Percentiles rank a stretch among this genome's conserved stretches.
Conservation (phyloP, 2,797 vertebrate genomes). For the Morelia viridis region DNA sequence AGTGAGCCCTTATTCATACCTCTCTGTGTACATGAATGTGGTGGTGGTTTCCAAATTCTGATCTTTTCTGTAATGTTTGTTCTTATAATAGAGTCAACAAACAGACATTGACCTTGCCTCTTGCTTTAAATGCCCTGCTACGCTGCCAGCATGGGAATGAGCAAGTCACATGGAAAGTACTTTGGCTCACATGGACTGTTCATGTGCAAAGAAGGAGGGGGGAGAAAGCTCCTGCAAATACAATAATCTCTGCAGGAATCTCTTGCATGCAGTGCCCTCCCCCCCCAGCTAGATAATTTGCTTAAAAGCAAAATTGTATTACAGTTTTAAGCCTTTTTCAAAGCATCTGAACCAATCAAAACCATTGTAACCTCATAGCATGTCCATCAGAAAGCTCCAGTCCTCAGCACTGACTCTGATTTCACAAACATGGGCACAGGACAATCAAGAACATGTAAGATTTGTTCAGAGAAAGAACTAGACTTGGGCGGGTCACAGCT, state of each 20-base stretch:
- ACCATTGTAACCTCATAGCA: conserved; percentile 39
- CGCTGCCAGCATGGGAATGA: conserved; percentile 67
- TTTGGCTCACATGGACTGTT: conserved; percentile 82
- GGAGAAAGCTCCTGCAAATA: conserved; percentile 64
- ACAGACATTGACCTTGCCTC: conserved; percentile 58
- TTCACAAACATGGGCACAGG: neutral
- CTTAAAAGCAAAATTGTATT: conserved; percentile 59
- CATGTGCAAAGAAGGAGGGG: conserved; percentile 73
- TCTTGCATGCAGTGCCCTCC: conserved; percentile 25
- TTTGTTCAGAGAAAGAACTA: neutral
- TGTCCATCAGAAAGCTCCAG: conserved; percentile 27
- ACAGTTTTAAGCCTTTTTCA: conserved; percentile 38
- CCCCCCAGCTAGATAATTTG: conserved; percentile 42
- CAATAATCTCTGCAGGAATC: conserved; percentile 72
- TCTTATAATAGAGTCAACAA: conserved; percentile 50
- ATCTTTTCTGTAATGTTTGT: conserved; percentile 53
- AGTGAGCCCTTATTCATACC: neutral
- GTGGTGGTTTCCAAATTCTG: conserved; percentile 41
- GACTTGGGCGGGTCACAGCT: neutral
- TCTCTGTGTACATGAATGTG: neutral
- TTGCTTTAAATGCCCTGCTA: conserved; percentile 63
- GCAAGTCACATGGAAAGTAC: conserved; percentile 81
- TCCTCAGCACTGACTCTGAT: neutral
- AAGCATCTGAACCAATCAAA: conserved; percentile 27
- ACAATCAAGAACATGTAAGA: neutral